Base-by-base conservation (phyloP, 2,113 vertebrate genomes). In the Calidris pygmaea region DNA sequence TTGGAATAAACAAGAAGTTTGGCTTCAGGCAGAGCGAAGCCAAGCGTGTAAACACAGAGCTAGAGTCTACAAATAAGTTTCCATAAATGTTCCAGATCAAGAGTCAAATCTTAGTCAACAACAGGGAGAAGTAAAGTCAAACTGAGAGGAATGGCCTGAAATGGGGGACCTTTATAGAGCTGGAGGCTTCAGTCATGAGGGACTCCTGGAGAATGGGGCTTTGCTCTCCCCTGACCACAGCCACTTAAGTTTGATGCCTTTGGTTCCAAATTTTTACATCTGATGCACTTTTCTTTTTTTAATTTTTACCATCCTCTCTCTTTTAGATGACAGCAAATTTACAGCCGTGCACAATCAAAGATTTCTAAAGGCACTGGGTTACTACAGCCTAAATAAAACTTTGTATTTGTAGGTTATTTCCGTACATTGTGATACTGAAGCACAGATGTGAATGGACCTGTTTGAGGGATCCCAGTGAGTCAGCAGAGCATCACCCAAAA, bases 401-500 rank as follows among this genome's bases (percentile, higher is more conserved):
- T 41, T 0, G 10, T 7, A 30, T 79, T 79, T 47, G 3, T 3
- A 17, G 37, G 19, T 15, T 58, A 7, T 0, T 27, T 35, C 59
- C 13, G 14, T 4, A 9, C 27, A 0, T 58, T 1, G 41, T 63
- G 73, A 74, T 27, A 41, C 12, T 4, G 3, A 29, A 50, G 30
- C 72, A 20, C 29, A 5, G 60, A 13, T 29, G 13, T 1, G 62
- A 74, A 41, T 19, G 71, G 78, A 72, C n/a, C 53, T 27, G 78
- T 32, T 3, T 12, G 22, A 92, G 59, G 32, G 83, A 92, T 77
- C 67, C 63, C 9, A 0, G 41, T 97, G 96, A 96, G 79, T 96
- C 95, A 96, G 45, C 1, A 15, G 41, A 86, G 63, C 94, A 93
- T 85, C 86, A 86, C 55, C 22, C 37, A 53, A 76, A 86, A 93